Percentiles rank a stretch among this genome's conserved stretches.
Evolutionary conservation across 2,113 vertebrate genomes (phyloP).

Genomic region (Carassius auratus): DNA sequence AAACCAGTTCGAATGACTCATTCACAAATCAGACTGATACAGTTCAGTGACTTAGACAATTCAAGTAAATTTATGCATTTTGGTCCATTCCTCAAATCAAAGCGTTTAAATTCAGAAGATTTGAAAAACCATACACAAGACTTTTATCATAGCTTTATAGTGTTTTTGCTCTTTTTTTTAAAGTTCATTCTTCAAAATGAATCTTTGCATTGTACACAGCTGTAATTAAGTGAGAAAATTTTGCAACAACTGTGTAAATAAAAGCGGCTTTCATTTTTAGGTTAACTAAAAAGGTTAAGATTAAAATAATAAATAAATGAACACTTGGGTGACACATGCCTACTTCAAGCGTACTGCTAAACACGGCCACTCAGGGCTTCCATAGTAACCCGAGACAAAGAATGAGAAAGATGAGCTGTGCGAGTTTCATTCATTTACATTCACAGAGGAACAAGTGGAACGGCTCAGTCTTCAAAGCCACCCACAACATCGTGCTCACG

Average conservation of each 20-base stretch:
- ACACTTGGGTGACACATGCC: not conserved
- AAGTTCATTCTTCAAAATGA: no score
- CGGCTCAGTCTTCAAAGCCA: constrained; percentile 45
- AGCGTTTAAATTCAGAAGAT: not conserved
- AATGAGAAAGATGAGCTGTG: constrained; percentile 38
- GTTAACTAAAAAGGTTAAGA: not conserved
- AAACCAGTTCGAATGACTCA: not conserved
- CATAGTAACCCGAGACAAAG: constrained; percentile 33
- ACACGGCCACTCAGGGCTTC: constrained; percentile 1
- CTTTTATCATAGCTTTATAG: not conserved
- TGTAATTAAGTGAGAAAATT: not conserved
- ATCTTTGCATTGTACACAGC: not conserved
- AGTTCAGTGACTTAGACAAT: not conserved
- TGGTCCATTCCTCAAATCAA: not conserved
- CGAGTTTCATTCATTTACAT: constrained; percentile 52
- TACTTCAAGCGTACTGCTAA: not conserved
- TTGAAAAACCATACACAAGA: not conserved
- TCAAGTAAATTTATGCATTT: not conserved
- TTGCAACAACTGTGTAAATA: not conserved
- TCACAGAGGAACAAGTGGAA: constrained; percentile 34
- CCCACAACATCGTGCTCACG: constrained; percentile 44
- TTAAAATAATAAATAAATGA: not conserved
- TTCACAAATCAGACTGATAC: not conserved
- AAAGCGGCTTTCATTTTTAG: not conserved
- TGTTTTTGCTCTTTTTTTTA: not conserved